Base-by-base conservation (phyloP, 2,113 vertebrate genomes). In the Heterochromis multidens region DNA sequence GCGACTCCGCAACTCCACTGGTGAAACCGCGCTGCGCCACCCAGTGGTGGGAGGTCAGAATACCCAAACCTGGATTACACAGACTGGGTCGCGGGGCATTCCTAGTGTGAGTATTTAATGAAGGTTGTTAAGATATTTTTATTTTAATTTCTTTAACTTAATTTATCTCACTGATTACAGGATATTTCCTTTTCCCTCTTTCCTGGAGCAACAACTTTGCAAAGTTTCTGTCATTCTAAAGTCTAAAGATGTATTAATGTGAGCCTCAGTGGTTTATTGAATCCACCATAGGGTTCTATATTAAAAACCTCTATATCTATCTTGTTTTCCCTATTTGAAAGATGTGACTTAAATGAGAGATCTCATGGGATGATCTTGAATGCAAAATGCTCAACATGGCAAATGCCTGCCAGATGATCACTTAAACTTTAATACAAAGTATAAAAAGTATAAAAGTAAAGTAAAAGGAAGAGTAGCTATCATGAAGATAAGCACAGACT, bases 31-130 rank as follows among this genome's bases (percentile, higher is more conserved):
- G n/a, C 56, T 12, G 84, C 89, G 91, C 87, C 91, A 2, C 72
- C 85, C 0, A 0, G 80, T 7, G 93, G 80, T 8, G 7, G 92
- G 93, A 93, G 86, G 89, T 49, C 82, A 40, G 11, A 59, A 54
- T 11, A 40, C 17, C 2, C 0, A 1, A 3, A 12, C 25, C 1
- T 49, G 37, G 37, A 10, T 70, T 27, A 6, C 23, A 6, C 63
- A 43, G 63, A 7, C 0, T 23, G 35, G 8, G 62, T 67, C 62
- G 7, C 35, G 35, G 31, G 19, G 31, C 19, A 37, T 62, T 63
- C 35, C 5, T 43, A 23, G 40, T 40, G 21, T 23, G 35, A 65
- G 0, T 33, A 33, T n/a, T 40, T 65, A 12, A 6, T n/a, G 21
- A 40, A 65, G 1, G 37, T 43, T 25, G 16, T 67, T 35, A 67